Percentiles rank a stretch among this genome's conserved stretches.
Conservation (phyloP, 2,888 invertebrate genomes). For the Hydroisotoma schaefferi region DNA sequence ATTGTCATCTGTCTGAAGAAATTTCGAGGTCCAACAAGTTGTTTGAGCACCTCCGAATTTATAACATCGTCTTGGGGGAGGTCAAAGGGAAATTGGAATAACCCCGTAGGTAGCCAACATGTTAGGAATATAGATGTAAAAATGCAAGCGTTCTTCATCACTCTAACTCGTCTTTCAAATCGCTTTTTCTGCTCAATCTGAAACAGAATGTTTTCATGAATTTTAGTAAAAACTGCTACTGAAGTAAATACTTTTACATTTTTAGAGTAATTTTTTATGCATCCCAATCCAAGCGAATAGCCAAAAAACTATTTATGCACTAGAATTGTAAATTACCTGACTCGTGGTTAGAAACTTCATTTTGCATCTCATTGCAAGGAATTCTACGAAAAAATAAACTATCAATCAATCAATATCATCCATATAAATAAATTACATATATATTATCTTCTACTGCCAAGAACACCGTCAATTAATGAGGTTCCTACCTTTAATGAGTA, state of each 20-base stretch:
- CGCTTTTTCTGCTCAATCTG: constrained; percentile 37
- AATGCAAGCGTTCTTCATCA: constrained; percentile 43
- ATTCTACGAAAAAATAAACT: constrained; percentile 25
- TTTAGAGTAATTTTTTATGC: too few relatives aligned
- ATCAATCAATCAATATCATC: too few relatives aligned
- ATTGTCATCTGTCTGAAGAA: constrained; percentile 23
- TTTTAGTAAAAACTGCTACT: background rate
- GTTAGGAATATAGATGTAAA: constrained; percentile 34
- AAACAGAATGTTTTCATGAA: too few relatives aligned
- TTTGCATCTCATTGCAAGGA: constrained; percentile 27
- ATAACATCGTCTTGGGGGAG: constrained; percentile 24
- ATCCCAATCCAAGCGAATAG: too few relatives aligned
- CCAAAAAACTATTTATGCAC: too few relatives aligned
- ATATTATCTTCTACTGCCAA: background rate
- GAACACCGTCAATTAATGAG: background rate
- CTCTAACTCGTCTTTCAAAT: constrained; percentile 34
- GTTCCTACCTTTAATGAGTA: constrained; percentile 30
- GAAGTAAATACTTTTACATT: too few relatives aligned
- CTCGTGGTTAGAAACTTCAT: constrained; percentile 36
- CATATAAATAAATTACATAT: too few relatives aligned
- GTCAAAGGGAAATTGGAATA: constrained; percentile 41
- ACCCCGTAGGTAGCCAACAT: constrained; percentile 36
- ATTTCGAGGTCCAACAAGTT: constrained; percentile 11
- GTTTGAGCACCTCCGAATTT: constrained; percentile 7
- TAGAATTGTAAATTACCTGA: too few relatives aligned